Conservation (phyloP, 1,140 invertebrate species). For the Dendroctonus ponderosae region DNA sequence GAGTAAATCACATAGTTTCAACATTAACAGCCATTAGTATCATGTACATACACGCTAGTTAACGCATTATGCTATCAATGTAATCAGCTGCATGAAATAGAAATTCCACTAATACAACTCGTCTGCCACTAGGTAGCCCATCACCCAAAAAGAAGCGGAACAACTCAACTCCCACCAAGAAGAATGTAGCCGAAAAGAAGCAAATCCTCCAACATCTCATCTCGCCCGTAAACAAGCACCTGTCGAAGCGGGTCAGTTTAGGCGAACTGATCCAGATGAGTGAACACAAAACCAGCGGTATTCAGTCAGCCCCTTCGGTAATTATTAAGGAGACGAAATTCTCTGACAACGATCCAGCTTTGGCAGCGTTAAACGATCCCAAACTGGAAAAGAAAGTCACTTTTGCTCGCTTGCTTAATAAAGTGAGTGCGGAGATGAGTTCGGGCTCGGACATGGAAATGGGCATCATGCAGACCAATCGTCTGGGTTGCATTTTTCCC, state of each 20-base stretch:
- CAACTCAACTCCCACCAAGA: constrained; percentile 69
- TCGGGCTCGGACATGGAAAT: constrained; percentile 65
- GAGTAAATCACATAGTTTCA: too few relatives aligned
- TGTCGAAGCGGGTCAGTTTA: constrained; percentile 59
- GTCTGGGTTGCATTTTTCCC: constrained; percentile 46
- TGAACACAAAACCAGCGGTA: constrained; percentile 53
- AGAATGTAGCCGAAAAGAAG: constrained; percentile 69
- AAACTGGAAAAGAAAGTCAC: constrained; percentile 74
- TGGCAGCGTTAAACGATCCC: constrained; percentile 58
- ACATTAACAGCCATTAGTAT: too few relatives aligned
- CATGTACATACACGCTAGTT: too few relatives aligned
- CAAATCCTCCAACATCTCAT: constrained; percentile 73
- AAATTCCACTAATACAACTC: too few relatives aligned
- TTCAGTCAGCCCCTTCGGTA: constrained; percentile 29
- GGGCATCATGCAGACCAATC: constrained; percentile 52
- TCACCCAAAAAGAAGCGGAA: constrained; percentile 70
- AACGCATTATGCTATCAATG: too few relatives aligned
- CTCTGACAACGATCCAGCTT: constrained; percentile 51
- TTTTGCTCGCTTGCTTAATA: constrained; percentile 69
- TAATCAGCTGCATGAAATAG: too few relatives aligned
- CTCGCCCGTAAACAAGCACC: constrained; percentile 52
- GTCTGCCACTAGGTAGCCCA: constrained; percentile 58
- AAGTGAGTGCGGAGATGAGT: constrained; percentile 68
- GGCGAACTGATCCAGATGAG: constrained; percentile 70
- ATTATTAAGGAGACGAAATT: constrained; percentile 58